These are phyloP conservation scores for Ciona savignyi DNA, from an alignment of 23 tunicate genomes.

Conservation along the genomic window DNA sequence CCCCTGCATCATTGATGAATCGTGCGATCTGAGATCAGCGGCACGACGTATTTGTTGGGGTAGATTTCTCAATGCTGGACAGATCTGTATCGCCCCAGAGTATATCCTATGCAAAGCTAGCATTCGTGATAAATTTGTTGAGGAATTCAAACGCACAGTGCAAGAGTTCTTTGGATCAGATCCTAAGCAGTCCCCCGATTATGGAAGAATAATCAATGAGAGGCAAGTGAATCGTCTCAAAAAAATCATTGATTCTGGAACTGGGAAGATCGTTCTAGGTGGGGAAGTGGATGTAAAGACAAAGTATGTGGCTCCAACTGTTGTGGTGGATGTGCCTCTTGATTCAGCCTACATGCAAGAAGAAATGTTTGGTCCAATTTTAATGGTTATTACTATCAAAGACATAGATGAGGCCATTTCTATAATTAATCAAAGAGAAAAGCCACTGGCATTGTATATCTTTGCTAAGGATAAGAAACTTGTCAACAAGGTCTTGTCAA, in stretches of 20 bases:
- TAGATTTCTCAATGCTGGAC: conserved; percentile 47
- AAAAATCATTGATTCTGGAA: conserved; percentile 35
- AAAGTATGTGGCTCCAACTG: conserved; percentile 38
- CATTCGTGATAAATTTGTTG: conserved; percentile 26
- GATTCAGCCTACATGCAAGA: conserved; percentile 27
- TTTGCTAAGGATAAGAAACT: conserved; percentile 35
- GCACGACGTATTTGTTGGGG: conserved; percentile 63
- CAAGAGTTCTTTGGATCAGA: conserved; percentile 28
- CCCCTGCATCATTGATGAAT: conserved; percentile 61
- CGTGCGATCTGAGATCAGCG: conserved; percentile 28
- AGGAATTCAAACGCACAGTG: conserved; percentile 5
- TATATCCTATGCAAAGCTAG: conserved; percentile 23
- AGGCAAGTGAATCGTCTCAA: conserved; percentile 35
- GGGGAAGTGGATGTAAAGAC: conserved; percentile 42
- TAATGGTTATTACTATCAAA: conserved; percentile 16
- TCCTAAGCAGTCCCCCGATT: conserved; percentile 23
- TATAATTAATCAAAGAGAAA: conserved; percentile 23
- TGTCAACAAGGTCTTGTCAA: conserved; percentile 29
- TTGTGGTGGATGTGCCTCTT: conserved; percentile 16
- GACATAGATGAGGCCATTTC: conserved; percentile 38
- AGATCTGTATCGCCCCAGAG: conserved; percentile 74
- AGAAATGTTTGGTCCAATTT: conserved; percentile 73
- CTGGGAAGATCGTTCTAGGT: conserved; percentile 41
- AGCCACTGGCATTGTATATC: conserved; percentile 57
- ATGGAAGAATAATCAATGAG: conserved; percentile 51